Conservation (phyloP, 1,140 invertebrate species). For the Polypedilum pembai region DNA sequence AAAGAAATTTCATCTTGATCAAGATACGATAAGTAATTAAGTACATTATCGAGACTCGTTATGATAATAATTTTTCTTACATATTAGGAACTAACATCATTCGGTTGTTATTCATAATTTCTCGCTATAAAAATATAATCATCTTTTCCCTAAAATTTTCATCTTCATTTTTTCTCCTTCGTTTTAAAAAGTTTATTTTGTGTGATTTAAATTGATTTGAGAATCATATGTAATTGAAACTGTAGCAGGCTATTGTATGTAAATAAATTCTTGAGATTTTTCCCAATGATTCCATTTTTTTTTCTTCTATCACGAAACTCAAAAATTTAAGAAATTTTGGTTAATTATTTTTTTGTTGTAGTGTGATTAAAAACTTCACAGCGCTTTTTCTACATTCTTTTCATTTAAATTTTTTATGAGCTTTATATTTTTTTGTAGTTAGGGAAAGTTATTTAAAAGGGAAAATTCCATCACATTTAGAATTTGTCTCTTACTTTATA, state of each 20-base stretch:
- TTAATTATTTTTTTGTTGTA: background rate
- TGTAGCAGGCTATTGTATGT: background rate
- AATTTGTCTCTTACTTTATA: background rate
- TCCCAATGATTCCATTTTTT: background rate
- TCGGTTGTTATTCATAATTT: background rate
- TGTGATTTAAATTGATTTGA: background rate
- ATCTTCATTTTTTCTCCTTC: background rate
- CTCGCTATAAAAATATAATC: constrained; percentile 4
- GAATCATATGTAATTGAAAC: background rate
- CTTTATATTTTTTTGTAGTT: background rate
- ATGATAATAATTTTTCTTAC: background rate
- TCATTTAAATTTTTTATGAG: background rate
- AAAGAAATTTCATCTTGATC: background rate
- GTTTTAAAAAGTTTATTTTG: background rate
- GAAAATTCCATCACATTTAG: constrained; percentile 18
- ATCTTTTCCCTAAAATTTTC: background rate
- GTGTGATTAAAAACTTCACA: background rate
- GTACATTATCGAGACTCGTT: background rate
- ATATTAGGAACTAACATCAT: constrained; percentile 18
- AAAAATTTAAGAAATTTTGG: background rate
- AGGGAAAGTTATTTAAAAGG: background rate
- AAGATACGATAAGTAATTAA: background rate
- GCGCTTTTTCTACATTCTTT: background rate
- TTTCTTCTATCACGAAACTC: background rate
- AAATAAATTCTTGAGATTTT: background rate